phyloP scores from a whole-genome alignment of 2,888 invertebrate species.

The Criorhina ranunculi region DNA sequence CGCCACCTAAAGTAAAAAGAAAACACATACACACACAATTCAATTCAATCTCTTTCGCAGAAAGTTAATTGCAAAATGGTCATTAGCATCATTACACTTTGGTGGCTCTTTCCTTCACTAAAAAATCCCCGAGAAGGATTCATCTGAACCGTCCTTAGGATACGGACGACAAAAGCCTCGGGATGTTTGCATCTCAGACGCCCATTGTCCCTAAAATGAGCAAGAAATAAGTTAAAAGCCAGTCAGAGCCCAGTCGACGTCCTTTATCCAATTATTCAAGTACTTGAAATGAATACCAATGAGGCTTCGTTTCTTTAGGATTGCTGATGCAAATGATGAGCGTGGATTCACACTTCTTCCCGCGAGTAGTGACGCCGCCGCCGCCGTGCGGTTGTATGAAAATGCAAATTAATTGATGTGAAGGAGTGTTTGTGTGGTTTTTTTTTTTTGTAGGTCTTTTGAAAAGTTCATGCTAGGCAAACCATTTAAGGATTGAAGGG shows the following conservation, averaged over 20 bases:
- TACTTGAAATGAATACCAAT: conserved; percentile 73
- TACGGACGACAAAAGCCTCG: conserved; percentile 15
- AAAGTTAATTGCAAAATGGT: conserved; percentile 74
- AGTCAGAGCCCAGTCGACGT: conserved; percentile 45
- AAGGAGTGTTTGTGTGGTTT: conserved; percentile 16
- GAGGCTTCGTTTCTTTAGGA: conserved; percentile 50
- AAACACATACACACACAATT: conserved; percentile 39
- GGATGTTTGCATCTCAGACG: conserved; percentile 58
- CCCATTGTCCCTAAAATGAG: conserved; percentile 57
- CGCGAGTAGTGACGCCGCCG: background rate
- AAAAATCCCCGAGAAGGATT: background rate
- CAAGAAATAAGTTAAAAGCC: conserved; percentile 48
- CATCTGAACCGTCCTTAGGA: conserved; percentile 1
- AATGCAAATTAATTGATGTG: conserved; percentile 58
- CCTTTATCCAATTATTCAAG: conserved; percentile 71
- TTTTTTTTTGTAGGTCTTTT: conserved; percentile 2
- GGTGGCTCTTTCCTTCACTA: conserved; percentile 32
- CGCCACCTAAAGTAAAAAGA: conserved; percentile 9
- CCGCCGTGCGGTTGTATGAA: conserved; percentile 1
- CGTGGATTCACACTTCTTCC: conserved; percentile 56
- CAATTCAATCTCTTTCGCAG: conserved; percentile 62
- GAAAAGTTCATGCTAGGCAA: background rate
- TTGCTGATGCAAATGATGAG: conserved; percentile 67
- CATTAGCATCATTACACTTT: conserved; percentile 73
- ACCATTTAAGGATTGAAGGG: background rate